Evolutionary conservation across 37 sponge, comb jelly and placozoan genomes (phyloP), one percentile per base, ranked within the genome.

Genomic region (Spongia lamella): DNA sequence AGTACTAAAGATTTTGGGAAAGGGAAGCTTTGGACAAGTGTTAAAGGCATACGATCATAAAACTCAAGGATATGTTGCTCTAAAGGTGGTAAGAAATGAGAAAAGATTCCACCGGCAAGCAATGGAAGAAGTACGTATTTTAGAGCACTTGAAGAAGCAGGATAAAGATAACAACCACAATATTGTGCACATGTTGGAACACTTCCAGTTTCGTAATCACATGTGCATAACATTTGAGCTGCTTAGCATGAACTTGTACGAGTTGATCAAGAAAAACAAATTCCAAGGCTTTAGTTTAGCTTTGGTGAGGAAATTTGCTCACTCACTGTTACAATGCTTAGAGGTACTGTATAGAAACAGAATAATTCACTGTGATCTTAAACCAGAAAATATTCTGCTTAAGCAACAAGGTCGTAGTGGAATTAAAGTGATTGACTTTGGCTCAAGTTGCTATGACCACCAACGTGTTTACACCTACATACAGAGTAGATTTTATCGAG

Each of bases 311-410:
- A 97, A 97, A 72, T 93, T 97, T 84, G 98, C 93, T 19, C 92
- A 92, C 83, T 94, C 98, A 36, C 83, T 97, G 59, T 90, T 97
- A 4, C 88, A 91, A 78, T 97, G 98, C 66, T 72, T 97, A 68
- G 95, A 94, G 9, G 76, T 79, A 3, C 85, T 91, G 3, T 84
- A 94, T 47, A 86, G 98, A 22, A 94, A 97, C 76, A 81, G 93
- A 78, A 97, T 97, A 52, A 97, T 97, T 38, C 98, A 97, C 81
- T 97, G 98, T 52, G 98, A 97, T 62, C 69, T 97, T n/a, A 97
- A 97, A 67, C 98, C 98, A 0, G 97, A 96, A 63, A 96, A 96
- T 70, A 93, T 96, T 56, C 84, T 96, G 3, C 78, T 96, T 49
- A 96, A 93, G 59, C 91, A 90, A 61, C 91, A 83, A 9, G 97